Percentiles rank a stretch among this genome's conserved stretches.
These are phyloP conservation scores for Palythoa heliodiscus DNA, from an alignment of 92 coral and sea anemone genomes.

Conservation along the genomic window DNA sequence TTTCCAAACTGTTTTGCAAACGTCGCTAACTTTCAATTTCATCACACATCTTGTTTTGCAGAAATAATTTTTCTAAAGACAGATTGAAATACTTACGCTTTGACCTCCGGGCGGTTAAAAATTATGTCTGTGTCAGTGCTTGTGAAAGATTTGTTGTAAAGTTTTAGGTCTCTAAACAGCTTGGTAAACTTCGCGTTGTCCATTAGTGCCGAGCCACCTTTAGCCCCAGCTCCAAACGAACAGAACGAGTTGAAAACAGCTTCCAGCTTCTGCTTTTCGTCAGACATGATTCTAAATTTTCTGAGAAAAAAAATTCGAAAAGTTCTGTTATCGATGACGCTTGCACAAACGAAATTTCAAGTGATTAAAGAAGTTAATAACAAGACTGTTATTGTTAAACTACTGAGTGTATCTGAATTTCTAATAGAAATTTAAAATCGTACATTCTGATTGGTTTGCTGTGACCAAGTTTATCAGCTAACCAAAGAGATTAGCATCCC, in stretches of 20 bases:
- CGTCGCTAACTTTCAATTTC: too few species aligned
- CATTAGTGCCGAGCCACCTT: conserved; percentile 49
- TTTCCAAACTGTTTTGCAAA: too few species aligned
- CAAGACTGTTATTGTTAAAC: background rate
- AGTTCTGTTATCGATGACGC: background rate
- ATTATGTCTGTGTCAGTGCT: conserved; percentile 62
- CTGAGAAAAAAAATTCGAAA: background rate
- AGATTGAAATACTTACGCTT: conserved; percentile 36
- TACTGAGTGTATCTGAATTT: background rate
- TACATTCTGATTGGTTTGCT: background rate
- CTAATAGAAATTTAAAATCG: background rate
- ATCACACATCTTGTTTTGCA: background rate
- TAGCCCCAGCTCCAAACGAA: conserved; percentile 61
- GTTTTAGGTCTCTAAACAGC: conserved; percentile 54
- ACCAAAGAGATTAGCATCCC: background rate
- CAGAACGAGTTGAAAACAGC: conserved; percentile 53
- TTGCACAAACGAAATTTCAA: background rate
- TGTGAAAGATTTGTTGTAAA: conserved; percentile 50
- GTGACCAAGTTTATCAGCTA: background rate
- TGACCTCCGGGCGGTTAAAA: conserved; percentile 62
- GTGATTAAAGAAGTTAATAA: background rate
- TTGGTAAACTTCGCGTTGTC: conserved; percentile 56
- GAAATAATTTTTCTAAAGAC: background rate
- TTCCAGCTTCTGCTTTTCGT: conserved; percentile 42
- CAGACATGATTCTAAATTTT: conserved; percentile 10